These are phyloP conservation scores for Coracopsis vasa DNA, from an alignment of 2,113 vertebrate genomes.

Conservation along the genomic window DNA sequence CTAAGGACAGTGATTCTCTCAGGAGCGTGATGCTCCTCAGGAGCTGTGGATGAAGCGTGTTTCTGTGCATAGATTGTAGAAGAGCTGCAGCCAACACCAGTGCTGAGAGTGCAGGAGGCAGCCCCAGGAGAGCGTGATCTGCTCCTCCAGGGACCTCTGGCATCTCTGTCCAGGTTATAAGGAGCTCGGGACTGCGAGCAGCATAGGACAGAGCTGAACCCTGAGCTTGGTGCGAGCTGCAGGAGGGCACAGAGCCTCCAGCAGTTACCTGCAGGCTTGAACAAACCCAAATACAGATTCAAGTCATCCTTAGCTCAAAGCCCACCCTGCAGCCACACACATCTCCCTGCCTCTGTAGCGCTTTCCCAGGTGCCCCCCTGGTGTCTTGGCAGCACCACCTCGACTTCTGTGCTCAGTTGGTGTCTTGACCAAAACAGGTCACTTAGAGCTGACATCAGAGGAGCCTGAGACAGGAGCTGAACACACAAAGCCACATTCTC, in stretches of 20 bases:
- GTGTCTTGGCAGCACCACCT: background rate
- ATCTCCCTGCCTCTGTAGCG: rapidly evolving
- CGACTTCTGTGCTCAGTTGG: background rate
- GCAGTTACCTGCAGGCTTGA: background rate
- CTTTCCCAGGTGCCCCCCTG: background rate
- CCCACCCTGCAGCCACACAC: background rate
- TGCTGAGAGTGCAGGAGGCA: background rate
- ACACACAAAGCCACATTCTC: background rate
- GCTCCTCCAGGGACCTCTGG: background rate
- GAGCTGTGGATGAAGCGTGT: background rate
- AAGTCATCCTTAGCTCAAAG: background rate
- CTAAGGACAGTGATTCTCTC: background rate
- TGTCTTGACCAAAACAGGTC: background rate
- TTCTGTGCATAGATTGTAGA: background rate
- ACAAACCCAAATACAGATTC: background rate
- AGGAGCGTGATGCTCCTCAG: background rate
- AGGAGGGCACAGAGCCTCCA: background rate
- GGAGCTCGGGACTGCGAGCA: background rate
- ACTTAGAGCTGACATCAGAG: background rate
- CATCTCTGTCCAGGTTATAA: background rate
- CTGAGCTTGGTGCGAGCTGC: background rate
- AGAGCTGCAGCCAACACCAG: background rate
- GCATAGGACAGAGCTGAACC: rapidly evolving
- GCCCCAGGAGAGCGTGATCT: background rate
- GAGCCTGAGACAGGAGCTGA: background rate